A percentile compares a stretch with the other conserved stretches of the same genome.
Evolutionary conservation across 2,797 vertebrate genomes (phyloP).

Genomic region (Calcarius lapponicus): DNA sequence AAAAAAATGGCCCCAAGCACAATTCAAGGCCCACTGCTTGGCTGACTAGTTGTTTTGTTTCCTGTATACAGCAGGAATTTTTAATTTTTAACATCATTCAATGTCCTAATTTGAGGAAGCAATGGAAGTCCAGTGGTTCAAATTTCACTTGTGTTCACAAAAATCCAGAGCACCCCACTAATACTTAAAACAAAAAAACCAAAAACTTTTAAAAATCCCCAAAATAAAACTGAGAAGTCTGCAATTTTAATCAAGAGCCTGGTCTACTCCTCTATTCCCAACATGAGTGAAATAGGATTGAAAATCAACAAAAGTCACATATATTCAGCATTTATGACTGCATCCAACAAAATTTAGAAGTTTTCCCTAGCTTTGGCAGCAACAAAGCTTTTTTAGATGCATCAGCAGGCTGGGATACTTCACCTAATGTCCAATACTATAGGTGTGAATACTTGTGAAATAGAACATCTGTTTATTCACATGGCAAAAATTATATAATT

Average conservation of each 20-base stretch:
- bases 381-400: background rate
- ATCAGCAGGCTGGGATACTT: background rate
- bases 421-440: background rate
- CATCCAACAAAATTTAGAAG: background rate
- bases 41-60: background rate
- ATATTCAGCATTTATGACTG: background rate
- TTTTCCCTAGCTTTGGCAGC: background rate
- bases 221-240: background rate
- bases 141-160: background rate
- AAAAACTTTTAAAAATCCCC: background rate
- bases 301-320: background rate
- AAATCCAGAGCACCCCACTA: background rate
- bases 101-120: background rate
- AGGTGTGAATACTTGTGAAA: conserved; percentile 52
- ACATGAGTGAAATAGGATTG: background rate
- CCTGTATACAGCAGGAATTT: background rate
- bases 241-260: background rate
- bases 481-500: conserved; percentile 29
- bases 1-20: background rate
- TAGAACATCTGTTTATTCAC: conserved; percentile 49
- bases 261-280: background rate
- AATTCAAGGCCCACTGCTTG: background rate
- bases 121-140: background rate
- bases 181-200: background rate
- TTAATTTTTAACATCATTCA: background rate